Evolutionary conservation across 2,797 vertebrate genomes (phyloP), one percentile per base, ranked within the genome.

Genomic region (Lateolabrax maculatus): DNA sequence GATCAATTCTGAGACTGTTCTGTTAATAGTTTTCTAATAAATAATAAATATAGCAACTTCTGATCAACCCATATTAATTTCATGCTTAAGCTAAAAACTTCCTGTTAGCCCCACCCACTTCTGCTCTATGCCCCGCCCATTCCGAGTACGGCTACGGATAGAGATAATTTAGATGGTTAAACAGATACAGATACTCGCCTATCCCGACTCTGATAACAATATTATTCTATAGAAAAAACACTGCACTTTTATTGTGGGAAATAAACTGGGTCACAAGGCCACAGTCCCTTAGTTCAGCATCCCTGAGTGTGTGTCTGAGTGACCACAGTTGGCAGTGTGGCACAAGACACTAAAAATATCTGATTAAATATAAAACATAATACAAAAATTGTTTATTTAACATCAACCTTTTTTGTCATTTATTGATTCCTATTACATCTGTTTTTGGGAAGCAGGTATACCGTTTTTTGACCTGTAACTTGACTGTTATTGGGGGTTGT

Each of bases 401-500:
- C 16, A 29, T 4, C 1, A n/a, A 34, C 36, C 21, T 49, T 58
- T 52, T 48, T 23, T 5, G n/a, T 41, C 27, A 16, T 29, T 34
- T 31, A 86, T 81, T 68, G 79, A 77, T 52, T 29, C 25, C n/a
- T 6, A 13, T 34, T 21, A 1, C 9, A 11, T 61, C n/a, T 57
- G 69, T 73, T 84, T 86, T 85, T 81, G 84, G 81, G 67, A 88
- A 86, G 72, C 62, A 71, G 60, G 39, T 74, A 39, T 15, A 65
- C 53, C 62, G 67, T 52, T 73, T 66, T 73, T 71, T 80, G 52
- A 83, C 57, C 71, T 66, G 85, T 79, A 81, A 73, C 63, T 64
- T 89, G 89, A 71, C 85, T 65, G 81, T 81, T 79, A 86, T 81
- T 31, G 75, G 80, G 75, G 85, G 80, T 90, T 88, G 78, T 92